Evolutionary conservation across 2,113 vertebrate genomes (phyloP).

Genomic region (Burhinus bistriatus): DNA sequence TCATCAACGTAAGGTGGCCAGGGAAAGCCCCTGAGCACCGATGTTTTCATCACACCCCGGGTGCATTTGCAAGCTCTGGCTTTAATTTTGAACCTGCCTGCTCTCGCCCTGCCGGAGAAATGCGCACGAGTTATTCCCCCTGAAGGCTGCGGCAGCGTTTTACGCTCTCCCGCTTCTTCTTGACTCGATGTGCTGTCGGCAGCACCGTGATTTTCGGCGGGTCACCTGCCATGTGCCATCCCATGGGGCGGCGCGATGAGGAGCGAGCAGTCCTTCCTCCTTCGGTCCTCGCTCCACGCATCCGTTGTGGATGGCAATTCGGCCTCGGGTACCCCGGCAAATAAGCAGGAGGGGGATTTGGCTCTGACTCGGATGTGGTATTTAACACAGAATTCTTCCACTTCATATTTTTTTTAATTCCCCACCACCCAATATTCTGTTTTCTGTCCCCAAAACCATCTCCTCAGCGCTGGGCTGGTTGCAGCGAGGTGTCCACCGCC

Average conservation of each 20-base stretch:
- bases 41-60: fast-evolving
- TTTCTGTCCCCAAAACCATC: neutral
- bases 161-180: neutral
- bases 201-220: neutral
- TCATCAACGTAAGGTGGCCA: conserved; percentile 90
- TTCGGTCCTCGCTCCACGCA: fast-evolving
- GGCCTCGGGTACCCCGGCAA: neutral
- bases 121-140: neutral
- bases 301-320: neutral
- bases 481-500: neutral
- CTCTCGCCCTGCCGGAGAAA: neutral
- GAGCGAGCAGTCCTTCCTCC: neutral
- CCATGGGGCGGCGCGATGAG: fast-evolving
- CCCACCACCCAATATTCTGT: neutral
- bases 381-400: too few species aligned
- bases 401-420: neutral
- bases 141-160: neutral
- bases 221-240: neutral
- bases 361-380: neutral
- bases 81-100: neutral
- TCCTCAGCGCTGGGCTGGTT: fast-evolving
- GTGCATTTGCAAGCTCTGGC: neutral
- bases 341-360: neutral
- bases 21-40: neutral
- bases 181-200: fast-evolving